These are phyloP conservation scores for Littorina saxatilis DNA, from an alignment of 1,140 invertebrate genomes.

Conservation along the genomic window DNA sequence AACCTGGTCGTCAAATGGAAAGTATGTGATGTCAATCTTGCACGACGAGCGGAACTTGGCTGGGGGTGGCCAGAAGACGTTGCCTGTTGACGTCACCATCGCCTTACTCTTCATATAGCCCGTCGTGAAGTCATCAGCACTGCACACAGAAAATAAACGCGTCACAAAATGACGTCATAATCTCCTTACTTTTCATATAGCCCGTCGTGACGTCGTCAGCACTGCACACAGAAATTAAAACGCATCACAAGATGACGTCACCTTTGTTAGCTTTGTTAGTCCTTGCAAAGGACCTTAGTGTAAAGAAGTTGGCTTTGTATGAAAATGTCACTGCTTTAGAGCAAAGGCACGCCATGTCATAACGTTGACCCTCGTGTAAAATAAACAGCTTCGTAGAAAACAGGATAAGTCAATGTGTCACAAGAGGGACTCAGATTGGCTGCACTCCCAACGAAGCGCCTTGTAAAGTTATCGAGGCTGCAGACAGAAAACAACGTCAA, in stretches of 20 bases:
- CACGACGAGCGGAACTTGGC: constrained; percentile 97
- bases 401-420: no score
- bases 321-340: no score
- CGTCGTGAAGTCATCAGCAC: constrained; percentile 69
- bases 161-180: constrained; percentile 76
- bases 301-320: no score
- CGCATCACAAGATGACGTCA: constrained; percentile 75
- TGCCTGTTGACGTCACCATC: constrained; percentile 88
- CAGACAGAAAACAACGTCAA: no score
- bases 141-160: constrained; percentile 35
- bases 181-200: constrained; percentile 75
- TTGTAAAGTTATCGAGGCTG: no score
- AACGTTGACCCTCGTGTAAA: no score
- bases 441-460: no score
- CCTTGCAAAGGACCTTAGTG: no score
- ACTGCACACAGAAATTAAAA: constrained; percentile 44
- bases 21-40: constrained; percentile 72
- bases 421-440: no score
- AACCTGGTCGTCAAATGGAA: constrained; percentile 92
- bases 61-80: constrained; percentile 97
- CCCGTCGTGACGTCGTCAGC: constrained; percentile 70
- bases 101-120: constrained; percentile 75
- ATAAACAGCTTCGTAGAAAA: no score
- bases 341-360: no score
- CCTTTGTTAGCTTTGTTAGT: no score